Evolutionary conservation across 2,888 invertebrate genomes (phyloP).

Genomic region (Alloscopus bannaensis): DNA sequence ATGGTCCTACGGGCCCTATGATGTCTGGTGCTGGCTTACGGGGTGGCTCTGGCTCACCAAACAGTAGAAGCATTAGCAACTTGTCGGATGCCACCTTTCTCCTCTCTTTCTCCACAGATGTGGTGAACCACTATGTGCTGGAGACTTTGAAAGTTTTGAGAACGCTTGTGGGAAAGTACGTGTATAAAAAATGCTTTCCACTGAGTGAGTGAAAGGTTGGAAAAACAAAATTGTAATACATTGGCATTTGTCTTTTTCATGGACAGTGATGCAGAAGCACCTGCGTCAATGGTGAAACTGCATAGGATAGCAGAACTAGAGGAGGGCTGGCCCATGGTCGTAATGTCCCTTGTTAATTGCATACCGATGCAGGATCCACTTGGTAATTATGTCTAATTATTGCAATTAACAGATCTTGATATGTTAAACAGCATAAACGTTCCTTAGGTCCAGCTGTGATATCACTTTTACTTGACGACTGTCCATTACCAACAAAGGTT

Average conservation of each 20-base stretch:
- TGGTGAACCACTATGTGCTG: conserved; percentile 84
- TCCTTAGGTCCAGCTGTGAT: conserved; percentile 96
- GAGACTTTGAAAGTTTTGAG: conserved; percentile 88
- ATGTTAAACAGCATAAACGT: too few species aligned
- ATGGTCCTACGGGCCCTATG: conserved; percentile 14
- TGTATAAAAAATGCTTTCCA: too few species aligned
- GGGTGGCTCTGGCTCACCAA: conserved; percentile 67
- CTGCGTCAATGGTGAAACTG: conserved; percentile 87
- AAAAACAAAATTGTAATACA: conserved; percentile 16
- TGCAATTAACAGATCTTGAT: too few species aligned
- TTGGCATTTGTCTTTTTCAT: neutral
- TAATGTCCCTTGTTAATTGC: conserved; percentile 87
- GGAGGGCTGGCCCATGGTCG: conserved; percentile 93
- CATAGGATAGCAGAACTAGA: conserved; percentile 92
- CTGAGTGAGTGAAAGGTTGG: too few species aligned
- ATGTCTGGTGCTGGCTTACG: conserved; percentile 31
- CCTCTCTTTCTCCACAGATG: conserved; percentile 61
- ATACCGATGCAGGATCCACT: conserved; percentile 83
- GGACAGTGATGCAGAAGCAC: conserved; percentile 89
- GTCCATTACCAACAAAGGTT: conserved; percentile 91
- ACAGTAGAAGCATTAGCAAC: conserved; percentile 66
- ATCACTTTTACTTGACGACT: conserved; percentile 91
- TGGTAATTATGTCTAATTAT: too few species aligned
- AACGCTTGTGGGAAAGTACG: conserved; percentile 89
- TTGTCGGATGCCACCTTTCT: conserved; percentile 68